Base-by-base conservation (phyloP, 2,888 invertebrate species). In the Gastracanthus pulcherrimus region DNA sequence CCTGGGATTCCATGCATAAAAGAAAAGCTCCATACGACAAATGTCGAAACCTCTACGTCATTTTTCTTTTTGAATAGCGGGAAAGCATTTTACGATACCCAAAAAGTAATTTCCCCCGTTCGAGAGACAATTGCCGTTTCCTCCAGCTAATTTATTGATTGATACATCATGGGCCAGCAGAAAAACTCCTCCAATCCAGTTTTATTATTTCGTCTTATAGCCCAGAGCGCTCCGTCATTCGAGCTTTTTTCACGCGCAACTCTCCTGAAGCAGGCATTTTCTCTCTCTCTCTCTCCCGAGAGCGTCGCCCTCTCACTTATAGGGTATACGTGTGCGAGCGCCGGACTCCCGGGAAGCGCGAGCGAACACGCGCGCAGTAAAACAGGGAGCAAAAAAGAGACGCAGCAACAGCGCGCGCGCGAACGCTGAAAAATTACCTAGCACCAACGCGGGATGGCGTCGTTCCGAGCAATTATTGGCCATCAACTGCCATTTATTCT, bases 381-480 rank as follows among this genome's bases (percentile, higher is more conserved):
- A 41, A 45, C 31, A 19, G 23, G 23, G 11, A 26, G 55, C 13
- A n/a, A 55, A 55, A 55, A 55, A 26, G 9, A 7, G 9, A n/a
- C 55, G 26, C n/a, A n/a, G n/a, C n/a, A n/a, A n/a, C n/a, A n/a
- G n/a, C n/a, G n/a, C n/a, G n/a, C n/a, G n/a, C n/a, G 31, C 19
- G 13, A 45, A 13, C 5, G 55, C 55, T 76, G 76, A 76, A 66
- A 76, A 76, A 76, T 76, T 38, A 55, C 66, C 48, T 34, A 62
- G 48, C 31, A n/a, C 26, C 19, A 26, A 7, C 29, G 3, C 2
- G 1, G 51, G 19, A 26, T 5, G 34, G 31, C 38, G 58, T 38
- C 51, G 36, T 55, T 38, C 3, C 69, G 34, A 36, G 60, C 76
- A 75, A 80, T 80, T 74, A 75, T 80, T 62, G 48, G 41, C 75